Evolutionary conservation across 1,140 invertebrate genomes (phyloP).

Genomic region (Drosophila nannoptera): DNA sequence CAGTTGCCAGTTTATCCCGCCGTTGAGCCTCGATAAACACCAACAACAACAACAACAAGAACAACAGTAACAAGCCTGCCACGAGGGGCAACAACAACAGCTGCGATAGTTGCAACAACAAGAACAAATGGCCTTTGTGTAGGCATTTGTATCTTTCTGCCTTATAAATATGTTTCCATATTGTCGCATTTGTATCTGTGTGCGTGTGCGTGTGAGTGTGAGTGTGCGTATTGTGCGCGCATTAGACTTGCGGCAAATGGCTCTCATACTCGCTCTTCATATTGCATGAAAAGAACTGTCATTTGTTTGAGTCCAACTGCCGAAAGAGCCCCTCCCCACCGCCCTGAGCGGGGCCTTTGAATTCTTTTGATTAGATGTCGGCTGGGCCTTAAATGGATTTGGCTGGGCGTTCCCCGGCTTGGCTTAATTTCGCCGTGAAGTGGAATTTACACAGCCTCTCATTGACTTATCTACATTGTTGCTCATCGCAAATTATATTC

Average conservation of each 20-base stretch:
- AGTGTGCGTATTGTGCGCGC: background rate
- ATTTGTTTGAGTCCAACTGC: slow-evolving; percentile 38
- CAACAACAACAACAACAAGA: slow-evolving; percentile 19
- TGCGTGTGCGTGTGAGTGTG: background rate
- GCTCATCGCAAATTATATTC: too few relatives aligned
- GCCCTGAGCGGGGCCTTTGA: slow-evolving; percentile 23
- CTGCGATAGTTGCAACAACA: too few relatives aligned
- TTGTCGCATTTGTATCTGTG: slow-evolving; percentile 23
- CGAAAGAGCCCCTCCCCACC: background rate
- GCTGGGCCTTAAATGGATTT: slow-evolving; percentile 29
- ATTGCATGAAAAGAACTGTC: slow-evolving; percentile 38
- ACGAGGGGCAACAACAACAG: too few relatives aligned
- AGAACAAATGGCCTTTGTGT: slow-evolving; percentile 42
- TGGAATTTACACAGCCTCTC: too few relatives aligned
- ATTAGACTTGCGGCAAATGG: slow-evolving; percentile 23
- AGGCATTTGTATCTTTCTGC: slow-evolving; percentile 22
- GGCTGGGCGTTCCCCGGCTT: slow-evolving; percentile 9
- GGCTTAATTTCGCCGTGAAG: too few relatives aligned
- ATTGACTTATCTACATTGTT: too few relatives aligned
- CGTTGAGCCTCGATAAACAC: slow-evolving; percentile 38
- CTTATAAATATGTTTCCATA: slow-evolving; percentile 50
- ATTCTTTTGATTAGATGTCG: slow-evolving; percentile 50
- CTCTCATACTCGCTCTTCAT: slow-evolving; percentile 42
- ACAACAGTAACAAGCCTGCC: slow-evolving; percentile 29
- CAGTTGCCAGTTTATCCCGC: slow-evolving; percentile 41